Base-by-base conservation (phyloP, 2,888 invertebrate genomes). In the Drosophila birchii region DNA sequence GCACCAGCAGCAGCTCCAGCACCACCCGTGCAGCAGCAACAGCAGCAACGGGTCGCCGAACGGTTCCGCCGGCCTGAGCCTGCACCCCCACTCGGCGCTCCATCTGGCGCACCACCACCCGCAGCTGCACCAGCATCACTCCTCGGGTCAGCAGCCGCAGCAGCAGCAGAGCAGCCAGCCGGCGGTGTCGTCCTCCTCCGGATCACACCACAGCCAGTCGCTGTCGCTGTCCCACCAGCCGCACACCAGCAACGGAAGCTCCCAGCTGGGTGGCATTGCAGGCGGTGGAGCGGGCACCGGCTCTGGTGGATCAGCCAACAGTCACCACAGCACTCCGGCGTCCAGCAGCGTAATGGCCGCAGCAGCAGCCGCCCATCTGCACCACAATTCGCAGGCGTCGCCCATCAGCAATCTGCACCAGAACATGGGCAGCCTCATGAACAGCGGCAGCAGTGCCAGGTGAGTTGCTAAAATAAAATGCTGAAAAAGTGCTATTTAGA, bases 391-490 rank as follows among this genome's bases (percentile, higher is more conserved):
- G 41, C 91, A 92, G 80, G 85, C 92, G 23, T 92, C 92, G 78
- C 91, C 92, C 80, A 92, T 92, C 84, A 91, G 92, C 76, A 92
- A 92, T 82, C 83, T 92, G 64, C 92, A 92, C 75, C 92, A 92
- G 76, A 92, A 92, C 41, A 92, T 92, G 92, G 92, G 92, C 61
- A 91, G 91, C 55, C 87, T 92, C 34, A 92, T 92, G 92, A 92
- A 92, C 85, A 92, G 91, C 64, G 92, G 92, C 68, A 92, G 91
- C 74, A 92, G 92, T 68, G 92, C 92, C 81, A 92, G 92, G 92
- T 92, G 79, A 86, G 84, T 45, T 26, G 14, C 14, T 14, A 12
- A 14, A 2, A 20, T 18, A 0, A 29, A n/a, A 29, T n/a, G 3
- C 8, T n/a, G 23, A n/a, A 26, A 0, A 20, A 12, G n/a, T 44